Evolutionary conservation across 2,797 vertebrate species (phyloP), one percentile per base, ranked within the genome.

Genomic region (Anguilla obscura): DNA sequence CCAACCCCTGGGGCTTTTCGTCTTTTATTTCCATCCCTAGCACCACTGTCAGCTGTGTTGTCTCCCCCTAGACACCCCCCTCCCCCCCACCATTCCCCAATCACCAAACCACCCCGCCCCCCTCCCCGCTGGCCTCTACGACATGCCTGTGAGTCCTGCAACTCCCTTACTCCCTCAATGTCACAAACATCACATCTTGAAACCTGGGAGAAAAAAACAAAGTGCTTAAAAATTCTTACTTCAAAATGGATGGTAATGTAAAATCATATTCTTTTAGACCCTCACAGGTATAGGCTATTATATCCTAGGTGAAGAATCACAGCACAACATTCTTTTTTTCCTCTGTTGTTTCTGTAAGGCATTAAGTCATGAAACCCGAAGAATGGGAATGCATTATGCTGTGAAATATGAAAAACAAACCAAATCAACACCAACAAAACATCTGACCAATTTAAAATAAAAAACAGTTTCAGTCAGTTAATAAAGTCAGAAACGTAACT

Each of bases 21-120:
- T 95, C 96, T 95, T 96, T 95, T 88, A 92, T 95, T 95, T 96
- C 96, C 95, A 93, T 97, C 95, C 96, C 93, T 94, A 97, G 94
- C 93, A 95, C 95, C 94, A 96, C 96, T 90, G 94, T 96, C 96
- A 97, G 96, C 94, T 95, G 94, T 93, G 90, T 90, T 92, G 90
- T 93, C 92, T 94, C 93, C 94, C 92, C 93, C 85, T 92, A 91
- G 94, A 92, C 92, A 91, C 89, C 93, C 93, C 76, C 87, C 88
- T 89, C 88, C 93, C 89, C 91, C 94, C 5, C 5, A 7, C 24
- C 63, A 69, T 24, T 94, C 93, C 94, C 92, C 93, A 85, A 93
- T 45, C 40, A 4, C 40, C 40, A 91, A 94, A 91, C 92, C 91
- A 89, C 93, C 58, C 79, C 88, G 87, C 89, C 88, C 92, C 91